Conservation (phyloP, 2,797 vertebrate genomes). For the Picus viridis region DNA sequence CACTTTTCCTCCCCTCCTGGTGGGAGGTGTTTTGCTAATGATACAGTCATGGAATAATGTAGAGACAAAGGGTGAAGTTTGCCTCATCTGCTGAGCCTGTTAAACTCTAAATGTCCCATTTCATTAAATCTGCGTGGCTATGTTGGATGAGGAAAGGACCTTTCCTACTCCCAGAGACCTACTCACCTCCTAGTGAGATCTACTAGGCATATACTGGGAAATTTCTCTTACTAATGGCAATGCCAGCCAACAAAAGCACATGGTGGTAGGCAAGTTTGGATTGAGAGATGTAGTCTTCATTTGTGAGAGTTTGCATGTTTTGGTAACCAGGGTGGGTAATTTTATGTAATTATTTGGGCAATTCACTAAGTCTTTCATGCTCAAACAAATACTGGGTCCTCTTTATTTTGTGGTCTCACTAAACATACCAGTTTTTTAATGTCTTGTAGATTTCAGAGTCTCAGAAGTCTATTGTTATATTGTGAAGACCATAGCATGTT, state of each 20-base stretch:
- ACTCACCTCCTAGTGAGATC: not conserved
- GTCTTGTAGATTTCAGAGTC: not conserved
- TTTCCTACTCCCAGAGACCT: not conserved
- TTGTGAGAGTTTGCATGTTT: not conserved
- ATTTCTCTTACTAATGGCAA: not conserved
- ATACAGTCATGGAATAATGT: not conserved
- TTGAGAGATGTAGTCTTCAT: not conserved
- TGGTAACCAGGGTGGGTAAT: not conserved
- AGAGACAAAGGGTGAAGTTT: not conserved
- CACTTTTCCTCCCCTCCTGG: not conserved
- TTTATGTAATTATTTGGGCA: not conserved
- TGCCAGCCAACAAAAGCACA: not conserved
- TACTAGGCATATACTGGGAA: not conserved
- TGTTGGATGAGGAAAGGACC: not conserved
- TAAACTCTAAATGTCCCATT: not conserved
- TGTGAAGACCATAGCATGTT: not conserved
- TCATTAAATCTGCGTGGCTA: not conserved
- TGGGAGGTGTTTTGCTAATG: not conserved
- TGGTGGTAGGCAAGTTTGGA: not conserved
- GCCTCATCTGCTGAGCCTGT: not conserved
- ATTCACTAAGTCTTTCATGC: not conserved
- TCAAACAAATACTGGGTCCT: not conserved
- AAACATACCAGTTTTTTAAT: not conserved
- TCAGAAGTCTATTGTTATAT: not conserved
- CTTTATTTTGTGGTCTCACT: not conserved